Evolutionary conservation across 2,888 invertebrate species (phyloP), one percentile per base, ranked within the genome.

Genomic region (Cyclophora albipunctata): DNA sequence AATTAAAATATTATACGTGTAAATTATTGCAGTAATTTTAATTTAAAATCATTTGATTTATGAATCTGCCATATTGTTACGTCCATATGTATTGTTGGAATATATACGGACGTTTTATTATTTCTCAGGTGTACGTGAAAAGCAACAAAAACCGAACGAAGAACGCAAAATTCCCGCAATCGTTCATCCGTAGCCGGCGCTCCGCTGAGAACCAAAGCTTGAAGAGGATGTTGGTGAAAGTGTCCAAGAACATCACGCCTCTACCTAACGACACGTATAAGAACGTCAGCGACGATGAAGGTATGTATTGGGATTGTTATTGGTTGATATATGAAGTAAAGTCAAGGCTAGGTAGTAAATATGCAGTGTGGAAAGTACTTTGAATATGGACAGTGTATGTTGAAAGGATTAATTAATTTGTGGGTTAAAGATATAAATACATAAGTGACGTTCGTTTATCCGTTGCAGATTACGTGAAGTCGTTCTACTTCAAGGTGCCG

Each of bases 401-500:
- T 20, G 20, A 20, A 20, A 20, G 20, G 20, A 20, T 20, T 20
- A 20, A 20, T 20, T 20, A 20, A 20, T 20, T 20, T 20, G 20
- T 20, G 20, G 1, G 20, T 20, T 20, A 20, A 20, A 20, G 20
- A 20, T 20, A 2, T 20, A 20, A 1, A 20, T 20, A 20, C 20
- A 20, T 20, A 20, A 20, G 20, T 20, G 20, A 1, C 20, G 20
- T 1, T 20, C 20, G 20, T 20, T 20, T 20, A 20, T 20, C 20
- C 20, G 20, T 42, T 50, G 3, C 70, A 84, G 86, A 70, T n/a
- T 82, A 78, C 67, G 80, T 80, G 7, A 73, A 73, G 52, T 76
- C 74, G 42, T 67, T 70, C 57, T 82, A 75, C 79, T 85, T 66
- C 61, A 83, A 89, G 47, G 84, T 91, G 64, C 90, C 5, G 90